Evolutionary conservation across 2,888 invertebrate species (phyloP).

Genomic region (Myopa testacea): DNA sequence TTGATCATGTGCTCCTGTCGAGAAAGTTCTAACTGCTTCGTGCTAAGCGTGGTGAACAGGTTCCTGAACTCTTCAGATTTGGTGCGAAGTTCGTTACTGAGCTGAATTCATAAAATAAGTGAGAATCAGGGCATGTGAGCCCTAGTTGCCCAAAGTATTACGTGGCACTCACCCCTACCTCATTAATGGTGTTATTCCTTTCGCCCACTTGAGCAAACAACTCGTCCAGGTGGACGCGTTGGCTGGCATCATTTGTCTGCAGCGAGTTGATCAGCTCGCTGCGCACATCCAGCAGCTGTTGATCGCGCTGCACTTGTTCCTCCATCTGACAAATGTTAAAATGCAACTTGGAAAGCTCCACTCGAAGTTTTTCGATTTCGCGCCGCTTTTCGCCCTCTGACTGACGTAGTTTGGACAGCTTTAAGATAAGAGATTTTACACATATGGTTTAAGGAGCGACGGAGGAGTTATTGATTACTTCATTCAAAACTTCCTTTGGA

Average conservation of each 20-base stretch:
- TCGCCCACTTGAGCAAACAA: slow-evolving; percentile 55
- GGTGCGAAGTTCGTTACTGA: slow-evolving; percentile 56
- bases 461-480: slow-evolving; percentile 44
- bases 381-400: slow-evolving; percentile 49
- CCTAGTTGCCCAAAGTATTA: slow-evolving; percentile 3
- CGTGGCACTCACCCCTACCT: slow-evolving; percentile 47
- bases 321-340: slow-evolving; percentile 53
- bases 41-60: slow-evolving; percentile 54
- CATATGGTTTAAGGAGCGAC: not conserved
- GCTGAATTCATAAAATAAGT: slow-evolving; percentile 43
- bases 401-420: slow-evolving; percentile 46
- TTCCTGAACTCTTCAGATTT: slow-evolving; percentile 60
- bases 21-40: slow-evolving; percentile 58
- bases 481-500: slow-evolving; percentile 41
- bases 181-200: slow-evolving; percentile 52
- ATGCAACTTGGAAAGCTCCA: slow-evolving; percentile 51
- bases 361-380: slow-evolving; percentile 53
- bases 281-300: slow-evolving; percentile 56
- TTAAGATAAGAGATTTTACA: not conserved
- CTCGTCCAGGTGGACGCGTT: slow-evolving; percentile 54
- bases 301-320: slow-evolving; percentile 55
- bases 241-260: slow-evolving; percentile 57
- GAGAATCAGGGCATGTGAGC: not conserved
- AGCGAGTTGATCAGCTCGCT: slow-evolving; percentile 58
- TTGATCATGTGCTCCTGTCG: slow-evolving; percentile 60